Evolutionary conservation across 2,113 vertebrate genomes (phyloP).

Genomic region (Synodontis membranacea): DNA sequence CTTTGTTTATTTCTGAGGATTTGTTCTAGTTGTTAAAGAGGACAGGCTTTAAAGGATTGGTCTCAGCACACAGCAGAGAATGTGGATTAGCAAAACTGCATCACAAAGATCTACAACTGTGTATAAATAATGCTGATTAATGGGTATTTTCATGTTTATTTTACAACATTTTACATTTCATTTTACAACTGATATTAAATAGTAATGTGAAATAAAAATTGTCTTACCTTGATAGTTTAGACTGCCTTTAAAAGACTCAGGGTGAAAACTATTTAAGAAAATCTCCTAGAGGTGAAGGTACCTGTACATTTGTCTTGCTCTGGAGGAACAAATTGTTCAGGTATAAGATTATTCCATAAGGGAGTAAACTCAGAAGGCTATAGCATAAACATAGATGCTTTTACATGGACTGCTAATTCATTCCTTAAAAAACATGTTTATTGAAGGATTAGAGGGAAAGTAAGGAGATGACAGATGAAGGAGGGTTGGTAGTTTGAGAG

Average conservation of each 20-base stretch:
- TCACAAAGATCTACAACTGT: neutral
- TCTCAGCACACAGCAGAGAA: neutral
- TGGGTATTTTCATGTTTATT: neutral
- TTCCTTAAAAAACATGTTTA: neutral
- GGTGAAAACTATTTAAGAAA: neutral
- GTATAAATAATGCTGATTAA: neutral
- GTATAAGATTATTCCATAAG: neutral
- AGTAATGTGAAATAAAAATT: neutral
- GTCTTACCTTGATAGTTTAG: neutral
- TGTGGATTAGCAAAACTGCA: neutral
- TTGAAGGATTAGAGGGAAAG: neutral
- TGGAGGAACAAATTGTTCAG: neutral
- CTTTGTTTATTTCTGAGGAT: neutral
- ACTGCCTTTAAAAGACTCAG: neutral
- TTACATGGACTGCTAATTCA: neutral
- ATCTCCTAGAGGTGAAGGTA: neutral
- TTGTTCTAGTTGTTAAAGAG: neutral
- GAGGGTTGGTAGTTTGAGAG: neutral
- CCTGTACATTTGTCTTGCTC: neutral
- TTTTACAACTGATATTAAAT: neutral
- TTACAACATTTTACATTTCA: neutral
- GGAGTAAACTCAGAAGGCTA: neutral
- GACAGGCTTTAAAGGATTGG: neutral
- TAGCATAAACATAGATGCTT: neutral
- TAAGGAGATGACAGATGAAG: neutral